Evolutionary conservation across 2,797 vertebrate species (phyloP).

Genomic region (Ptychadena robeensis): DNA sequence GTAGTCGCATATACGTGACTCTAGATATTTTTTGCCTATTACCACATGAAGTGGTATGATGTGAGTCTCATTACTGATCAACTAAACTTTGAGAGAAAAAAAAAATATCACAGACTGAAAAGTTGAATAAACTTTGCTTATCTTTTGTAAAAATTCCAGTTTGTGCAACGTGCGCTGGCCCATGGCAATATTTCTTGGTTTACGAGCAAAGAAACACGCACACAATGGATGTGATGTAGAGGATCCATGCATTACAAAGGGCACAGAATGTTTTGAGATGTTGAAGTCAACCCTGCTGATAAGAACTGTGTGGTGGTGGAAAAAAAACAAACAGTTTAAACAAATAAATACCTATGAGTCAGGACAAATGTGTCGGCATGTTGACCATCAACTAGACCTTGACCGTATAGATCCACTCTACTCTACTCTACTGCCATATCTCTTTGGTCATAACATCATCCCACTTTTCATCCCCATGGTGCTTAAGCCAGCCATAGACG

Average conservation of each 20-base stretch:
- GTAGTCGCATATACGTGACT: background rate
- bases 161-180: background rate
- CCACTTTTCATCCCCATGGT: too few relatives aligned
- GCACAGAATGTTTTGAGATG: background rate
- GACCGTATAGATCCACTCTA: background rate
- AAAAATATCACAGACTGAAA: background rate
- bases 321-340: background rate
- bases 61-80: background rate
- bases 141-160: background rate
- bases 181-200: background rate
- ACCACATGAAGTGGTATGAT: background rate
- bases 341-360: background rate
- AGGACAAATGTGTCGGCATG: background rate
- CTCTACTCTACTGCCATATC: too few relatives aligned
- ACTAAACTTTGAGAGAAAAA: background rate
- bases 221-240: background rate
- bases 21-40: background rate
- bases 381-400: background rate
- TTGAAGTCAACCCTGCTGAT: background rate
- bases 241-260: background rate
- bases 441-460: too few relatives aligned
- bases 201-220: background rate
- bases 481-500: too few relatives aligned
- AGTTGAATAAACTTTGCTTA: slow-evolving; percentile 12
- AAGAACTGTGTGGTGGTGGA: background rate